Evolutionary conservation across 2,888 invertebrate genomes (phyloP).

Genomic region (Athetis lepigone): DNA sequence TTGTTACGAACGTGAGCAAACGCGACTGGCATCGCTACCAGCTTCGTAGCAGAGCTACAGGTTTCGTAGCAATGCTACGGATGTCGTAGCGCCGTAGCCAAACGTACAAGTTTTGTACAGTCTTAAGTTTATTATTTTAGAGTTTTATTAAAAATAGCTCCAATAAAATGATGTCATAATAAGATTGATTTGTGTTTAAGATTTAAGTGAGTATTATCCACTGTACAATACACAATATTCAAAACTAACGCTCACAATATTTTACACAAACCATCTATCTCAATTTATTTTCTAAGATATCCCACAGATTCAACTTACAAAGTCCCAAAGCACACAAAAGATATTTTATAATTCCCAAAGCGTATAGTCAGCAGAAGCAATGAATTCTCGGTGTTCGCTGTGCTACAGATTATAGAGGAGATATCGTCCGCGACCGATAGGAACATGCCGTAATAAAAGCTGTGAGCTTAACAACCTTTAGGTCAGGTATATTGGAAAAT

Average conservation of each 20-base stretch:
- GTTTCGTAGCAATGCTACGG: constrained; percentile 35
- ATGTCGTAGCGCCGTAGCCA: constrained; percentile 7
- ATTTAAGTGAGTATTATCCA: too few relatives aligned
- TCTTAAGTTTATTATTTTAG: constrained; percentile 9
- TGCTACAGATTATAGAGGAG: constrained; percentile 69
- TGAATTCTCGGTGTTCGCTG: constrained; percentile 65
- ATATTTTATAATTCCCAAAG: constrained; percentile 63
- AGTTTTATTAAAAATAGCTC: not conserved
- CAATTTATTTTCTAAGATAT: not conserved
- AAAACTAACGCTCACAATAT: too few relatives aligned
- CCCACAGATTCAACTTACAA: constrained; percentile 11
- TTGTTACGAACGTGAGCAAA: constrained; percentile 21
- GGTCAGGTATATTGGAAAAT: constrained; percentile 55
- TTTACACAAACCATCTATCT: not conserved
- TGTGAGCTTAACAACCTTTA: constrained; percentile 57
- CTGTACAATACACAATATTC: too few relatives aligned
- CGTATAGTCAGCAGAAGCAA: constrained; percentile 64
- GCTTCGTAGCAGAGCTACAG: constrained; percentile 22
- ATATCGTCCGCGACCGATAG: constrained; percentile 60
- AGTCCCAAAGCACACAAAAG: constrained; percentile 29
- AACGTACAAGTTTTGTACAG: not conserved
- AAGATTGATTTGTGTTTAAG: too few relatives aligned
- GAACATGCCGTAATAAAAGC: constrained; percentile 67
- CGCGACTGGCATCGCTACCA: constrained; percentile 17
- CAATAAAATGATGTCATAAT: too few relatives aligned